phyloP scores from a whole-genome alignment of 1,140 invertebrate species.

The Solenopsis invicta region DNA sequence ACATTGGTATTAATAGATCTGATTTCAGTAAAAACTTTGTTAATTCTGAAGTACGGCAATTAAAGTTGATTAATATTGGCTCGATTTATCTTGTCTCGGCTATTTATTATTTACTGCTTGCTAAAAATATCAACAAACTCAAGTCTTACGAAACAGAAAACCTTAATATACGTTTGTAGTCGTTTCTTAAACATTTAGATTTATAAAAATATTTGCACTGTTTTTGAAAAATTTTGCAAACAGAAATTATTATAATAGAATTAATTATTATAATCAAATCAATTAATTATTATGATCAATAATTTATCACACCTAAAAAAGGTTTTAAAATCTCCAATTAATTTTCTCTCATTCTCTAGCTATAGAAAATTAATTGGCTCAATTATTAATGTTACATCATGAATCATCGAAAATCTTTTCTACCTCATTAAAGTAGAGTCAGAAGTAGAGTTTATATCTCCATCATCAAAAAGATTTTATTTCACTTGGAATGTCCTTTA shows the following conservation, averaged over 20 bases:
- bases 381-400: neutral
- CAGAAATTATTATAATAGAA: neutral
- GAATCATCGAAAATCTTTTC: neutral
- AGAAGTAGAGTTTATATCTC: neutral
- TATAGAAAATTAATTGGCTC: too few relatives aligned
- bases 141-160: neutral
- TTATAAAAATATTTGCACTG: neutral
- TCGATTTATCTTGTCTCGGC: neutral
- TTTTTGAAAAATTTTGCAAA: neutral
- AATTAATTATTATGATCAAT: too few relatives aligned
- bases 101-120: neutral
- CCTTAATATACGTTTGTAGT: neutral
- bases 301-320: neutral
- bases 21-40: neutral
- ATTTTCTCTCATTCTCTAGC: neutral
- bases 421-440: neutral
- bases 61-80: neutral
- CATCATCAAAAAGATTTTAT: neutral
- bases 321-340: neutral
- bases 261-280: neutral
- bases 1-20: neutral
- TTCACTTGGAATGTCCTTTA: neutral
- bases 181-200: neutral
- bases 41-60: neutral
- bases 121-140: neutral